Base-by-base conservation (phyloP, 2,888 invertebrate species). In the Catonia carolina region DNA sequence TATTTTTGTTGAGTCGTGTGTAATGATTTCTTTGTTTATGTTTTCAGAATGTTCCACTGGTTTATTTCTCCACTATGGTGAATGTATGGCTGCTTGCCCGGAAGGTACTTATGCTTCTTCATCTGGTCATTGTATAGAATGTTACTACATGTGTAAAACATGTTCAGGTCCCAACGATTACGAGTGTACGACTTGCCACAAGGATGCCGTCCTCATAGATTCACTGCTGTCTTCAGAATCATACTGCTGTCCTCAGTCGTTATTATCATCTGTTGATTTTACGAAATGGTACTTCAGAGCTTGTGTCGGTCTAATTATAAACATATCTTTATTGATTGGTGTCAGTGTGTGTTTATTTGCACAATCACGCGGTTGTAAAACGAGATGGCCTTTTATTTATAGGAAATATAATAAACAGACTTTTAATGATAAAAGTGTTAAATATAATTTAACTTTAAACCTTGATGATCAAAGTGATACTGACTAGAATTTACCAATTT, bases 131-230 rank as follows among this genome's bases (percentile, higher is more conserved):
- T 88, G 88, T 68, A 72, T 80, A 2, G 73, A 75, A 27, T 89
- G 89, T 69, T 87, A 89, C 72, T 87, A 88, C 70, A 79, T 83
- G n/a, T 89, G 89, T 69, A 77, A 77, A 56, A 76, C 77, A 8
- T 89, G 89, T 68, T 71, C 73, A 6, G 87, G 87, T 8, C 82
- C 86, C 6, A 77, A 79, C 64, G 82, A 84, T 71, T 80, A 79
- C 67, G 81, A 87, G 66, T 89, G 88, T 70, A 71, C 75, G 39
- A 73, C 78, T 4, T 89, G 88, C 71, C 79, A 79, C 67, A 77
- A 77, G 5, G 88, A 88, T 5, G 71, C 73, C 61, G 71, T 83
- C 49, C 74, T 56, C 12, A 50, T 56, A 12, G 1, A 20, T 12
- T 39, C 20, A 7, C 22, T 35, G 15, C 36, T 45, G 47, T 39